Conservation (phyloP, 1,140 invertebrate species). For the Marisa cornuarietis region DNA sequence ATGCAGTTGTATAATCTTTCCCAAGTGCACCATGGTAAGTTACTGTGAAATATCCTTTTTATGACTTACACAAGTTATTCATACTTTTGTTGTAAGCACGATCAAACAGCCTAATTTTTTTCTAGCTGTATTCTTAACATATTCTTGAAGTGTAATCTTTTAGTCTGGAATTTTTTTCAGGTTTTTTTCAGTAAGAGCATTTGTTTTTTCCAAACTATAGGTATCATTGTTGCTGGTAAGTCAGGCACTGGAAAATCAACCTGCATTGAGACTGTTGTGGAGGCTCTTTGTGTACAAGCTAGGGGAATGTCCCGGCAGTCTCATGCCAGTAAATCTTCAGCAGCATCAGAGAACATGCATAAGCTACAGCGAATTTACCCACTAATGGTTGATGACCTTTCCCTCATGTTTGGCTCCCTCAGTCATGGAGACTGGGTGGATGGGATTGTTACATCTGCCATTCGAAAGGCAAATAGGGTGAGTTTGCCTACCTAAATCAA, state of each 20-base stretch:
- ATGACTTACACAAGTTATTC: not conserved
- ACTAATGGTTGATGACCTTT: constrained; percentile 61
- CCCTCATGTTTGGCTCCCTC: constrained; percentile 63
- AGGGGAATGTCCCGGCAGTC: constrained; percentile 48
- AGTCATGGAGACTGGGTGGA: constrained; percentile 63
- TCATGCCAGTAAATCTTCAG: constrained; percentile 36
- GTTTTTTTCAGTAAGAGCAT: not conserved
- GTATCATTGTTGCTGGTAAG: constrained; percentile 63
- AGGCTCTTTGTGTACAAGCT: constrained; percentile 53
- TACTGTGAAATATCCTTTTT: not conserved
- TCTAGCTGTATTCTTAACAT: not conserved
- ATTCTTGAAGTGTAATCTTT: not conserved
- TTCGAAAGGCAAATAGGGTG: constrained; percentile 65
- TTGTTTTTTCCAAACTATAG: constrained; percentile 31
- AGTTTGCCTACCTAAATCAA: not conserved
- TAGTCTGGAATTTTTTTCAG: not conserved
- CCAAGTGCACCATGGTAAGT: constrained; percentile 58
- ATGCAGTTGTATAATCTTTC: constrained; percentile 62
- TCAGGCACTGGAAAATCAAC: constrained; percentile 65
- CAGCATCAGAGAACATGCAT: constrained; percentile 54
- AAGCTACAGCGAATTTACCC: constrained; percentile 63
- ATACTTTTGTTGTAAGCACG: not conserved
- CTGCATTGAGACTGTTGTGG: constrained; percentile 61
- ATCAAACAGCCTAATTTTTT: not conserved
- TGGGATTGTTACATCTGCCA: constrained; percentile 63